These are phyloP conservation scores for Panopea generosa DNA, from an alignment of 2,888 invertebrate genomes.

Conservation along the genomic window DNA sequence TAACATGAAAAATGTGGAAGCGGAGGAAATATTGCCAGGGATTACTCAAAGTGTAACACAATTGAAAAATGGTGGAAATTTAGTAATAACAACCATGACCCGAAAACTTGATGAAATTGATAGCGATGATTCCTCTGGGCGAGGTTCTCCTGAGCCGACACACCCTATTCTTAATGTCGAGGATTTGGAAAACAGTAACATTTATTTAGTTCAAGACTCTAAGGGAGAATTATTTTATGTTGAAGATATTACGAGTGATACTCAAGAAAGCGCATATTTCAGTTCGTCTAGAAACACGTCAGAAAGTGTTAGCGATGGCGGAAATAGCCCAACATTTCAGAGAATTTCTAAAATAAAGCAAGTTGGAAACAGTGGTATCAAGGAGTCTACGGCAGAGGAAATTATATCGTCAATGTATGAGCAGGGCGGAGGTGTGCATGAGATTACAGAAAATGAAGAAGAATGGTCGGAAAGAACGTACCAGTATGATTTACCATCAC, in stretches of 20 bases:
- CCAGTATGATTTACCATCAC: slow-evolving; percentile 52
- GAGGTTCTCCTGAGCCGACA: slow-evolving; percentile 45
- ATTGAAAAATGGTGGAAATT: slow-evolving; percentile 67
- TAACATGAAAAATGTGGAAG: slow-evolving; percentile 63
- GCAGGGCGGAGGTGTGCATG: slow-evolving; percentile 50
- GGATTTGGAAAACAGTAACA: slow-evolving; percentile 59
- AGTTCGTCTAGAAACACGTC: slow-evolving; percentile 60
- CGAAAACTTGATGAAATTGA: slow-evolving; percentile 69
- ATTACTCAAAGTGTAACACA: slow-evolving; percentile 68
- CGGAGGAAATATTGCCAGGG: slow-evolving; percentile 69
- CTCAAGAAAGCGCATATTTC: slow-evolving; percentile 68
- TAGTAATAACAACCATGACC: slow-evolving; percentile 70
- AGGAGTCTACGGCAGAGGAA: slow-evolving; percentile 66
- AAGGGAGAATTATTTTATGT: slow-evolving; percentile 72
- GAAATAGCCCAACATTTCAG: slow-evolving; percentile 48
- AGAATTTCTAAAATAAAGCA: slow-evolving; percentile 64
- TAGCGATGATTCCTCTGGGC: slow-evolving; percentile 47
- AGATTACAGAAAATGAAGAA: slow-evolving; percentile 65
- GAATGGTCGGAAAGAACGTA: slow-evolving; percentile 62
- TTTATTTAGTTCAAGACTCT: slow-evolving; percentile 69
- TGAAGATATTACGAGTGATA: slow-evolving; percentile 70
- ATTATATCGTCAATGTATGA: slow-evolving; percentile 66
- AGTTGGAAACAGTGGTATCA: slow-evolving; percentile 60
- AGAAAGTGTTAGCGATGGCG: slow-evolving; percentile 51
- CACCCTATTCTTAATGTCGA: slow-evolving; percentile 56